Evolutionary conservation across 2,888 invertebrate genomes (phyloP).

Genomic region (Spialia ferax): DNA sequence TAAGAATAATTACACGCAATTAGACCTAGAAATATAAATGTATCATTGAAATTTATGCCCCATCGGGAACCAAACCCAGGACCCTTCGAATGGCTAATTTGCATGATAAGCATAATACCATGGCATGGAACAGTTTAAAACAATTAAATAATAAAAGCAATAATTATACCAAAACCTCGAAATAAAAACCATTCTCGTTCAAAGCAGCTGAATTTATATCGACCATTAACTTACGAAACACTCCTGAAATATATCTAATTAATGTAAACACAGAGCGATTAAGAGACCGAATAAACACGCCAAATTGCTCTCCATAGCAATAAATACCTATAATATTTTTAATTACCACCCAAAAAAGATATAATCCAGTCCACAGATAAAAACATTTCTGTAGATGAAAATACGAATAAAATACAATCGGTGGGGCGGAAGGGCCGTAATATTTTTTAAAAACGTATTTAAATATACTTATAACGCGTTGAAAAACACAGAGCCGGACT

Average conservation of each 20-base stretch:
- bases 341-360: conserved; percentile 81
- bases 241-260: conserved; percentile 84
- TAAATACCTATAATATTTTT: conserved; percentile 86
- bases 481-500: conserved; percentile 70
- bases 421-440: conserved; percentile 44
- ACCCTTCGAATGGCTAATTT: too few species aligned
- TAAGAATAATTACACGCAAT: too few species aligned
- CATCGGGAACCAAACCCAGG: too few species aligned
- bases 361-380: conserved; percentile 79
- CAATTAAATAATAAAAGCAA: too few species aligned
- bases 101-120: too few species aligned
- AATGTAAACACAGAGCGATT: conserved; percentile 85
- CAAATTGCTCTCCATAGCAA: conserved; percentile 75
- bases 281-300: conserved; percentile 78
- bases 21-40: too few species aligned
- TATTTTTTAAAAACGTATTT: conserved; percentile 71
- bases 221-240: conserved; percentile 78
- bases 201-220: conserved; percentile 72
- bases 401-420: conserved; percentile 57
- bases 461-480: conserved; percentile 69
- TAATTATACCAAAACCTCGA: conserved; percentile 11
- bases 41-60: too few species aligned
- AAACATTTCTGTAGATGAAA: conserved; percentile 70
- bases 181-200: conserved; percentile 50
- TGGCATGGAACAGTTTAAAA: too few species aligned